phyloP scores from a whole-genome alignment of 2,797 vertebrate species.

The Pteronotus mesoamericanus region DNA sequence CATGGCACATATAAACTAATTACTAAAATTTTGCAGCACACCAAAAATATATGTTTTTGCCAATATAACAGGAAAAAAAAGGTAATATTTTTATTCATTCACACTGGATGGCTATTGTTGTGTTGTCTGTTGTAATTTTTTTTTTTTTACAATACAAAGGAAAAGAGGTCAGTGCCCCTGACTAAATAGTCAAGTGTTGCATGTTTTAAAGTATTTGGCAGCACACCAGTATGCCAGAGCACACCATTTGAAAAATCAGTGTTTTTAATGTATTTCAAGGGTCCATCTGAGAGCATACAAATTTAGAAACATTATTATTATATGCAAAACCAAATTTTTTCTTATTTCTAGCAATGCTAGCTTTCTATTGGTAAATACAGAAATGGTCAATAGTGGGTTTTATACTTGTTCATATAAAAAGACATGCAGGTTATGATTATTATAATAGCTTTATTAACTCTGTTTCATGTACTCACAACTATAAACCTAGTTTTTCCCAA shows the following conservation, averaged over 20 bases:
- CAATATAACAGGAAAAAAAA: background rate
- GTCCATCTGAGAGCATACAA: background rate
- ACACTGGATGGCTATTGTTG: background rate
- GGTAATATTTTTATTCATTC: background rate
- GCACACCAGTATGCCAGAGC: background rate
- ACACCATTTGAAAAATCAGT: background rate
- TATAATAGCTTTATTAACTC: background rate
- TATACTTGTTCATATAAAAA: background rate
- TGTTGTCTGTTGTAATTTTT: background rate
- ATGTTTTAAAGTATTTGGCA: background rate
- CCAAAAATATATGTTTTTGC: background rate
- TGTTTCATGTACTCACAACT: background rate
- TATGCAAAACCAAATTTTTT: background rate
- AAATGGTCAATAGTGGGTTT: background rate
- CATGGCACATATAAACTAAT: background rate
- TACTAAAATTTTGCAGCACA: background rate
- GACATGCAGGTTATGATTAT: background rate
- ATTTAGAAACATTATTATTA: conserved; percentile 18
- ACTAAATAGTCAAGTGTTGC: background rate
- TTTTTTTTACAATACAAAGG: background rate
- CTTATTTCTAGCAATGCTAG: background rate
- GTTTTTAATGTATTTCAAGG: background rate
- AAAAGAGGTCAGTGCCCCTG: background rate
- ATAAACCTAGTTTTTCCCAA: background rate
- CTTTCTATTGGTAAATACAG: background rate